These are phyloP conservation scores for Molorchus minor DNA, from an alignment of 2,888 invertebrate species.

Conservation along the genomic window DNA sequence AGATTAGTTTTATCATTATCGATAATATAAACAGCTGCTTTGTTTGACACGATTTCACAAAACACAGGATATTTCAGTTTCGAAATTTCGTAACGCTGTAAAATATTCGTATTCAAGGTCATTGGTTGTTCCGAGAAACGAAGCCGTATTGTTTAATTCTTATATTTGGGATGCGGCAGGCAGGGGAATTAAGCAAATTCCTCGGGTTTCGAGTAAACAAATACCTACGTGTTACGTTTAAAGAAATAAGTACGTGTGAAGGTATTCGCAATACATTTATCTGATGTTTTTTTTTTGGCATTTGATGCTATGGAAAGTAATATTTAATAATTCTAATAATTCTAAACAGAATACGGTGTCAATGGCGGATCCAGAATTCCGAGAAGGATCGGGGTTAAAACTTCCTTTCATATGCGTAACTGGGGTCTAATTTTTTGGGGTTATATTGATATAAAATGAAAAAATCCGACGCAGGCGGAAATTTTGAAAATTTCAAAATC, in stretches of 20 bases:
- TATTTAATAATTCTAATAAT: too few relatives aligned
- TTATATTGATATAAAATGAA: too few relatives aligned
- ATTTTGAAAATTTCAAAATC: too few relatives aligned
- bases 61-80: slow-evolving; percentile 47
- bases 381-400: too few relatives aligned
- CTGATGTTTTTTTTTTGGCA: too few relatives aligned
- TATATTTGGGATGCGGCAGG: slow-evolving; percentile 5
- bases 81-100: slow-evolving; percentile 38
- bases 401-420: too few relatives aligned
- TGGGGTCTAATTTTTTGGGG: too few relatives aligned
- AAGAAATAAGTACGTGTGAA: not conserved
- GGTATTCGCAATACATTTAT: not conserved
- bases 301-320: too few relatives aligned
- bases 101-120: slow-evolving; percentile 32
- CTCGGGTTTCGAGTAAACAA: slow-evolving; percentile 8
- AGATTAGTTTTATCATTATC: slow-evolving; percentile 55
- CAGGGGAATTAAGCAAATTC: slow-evolving; percentile 16
- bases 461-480: too few relatives aligned
- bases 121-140: slow-evolving; percentile 29
- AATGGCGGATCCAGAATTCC: too few relatives aligned
- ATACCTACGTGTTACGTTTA: not conserved
- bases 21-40: slow-evolving; percentile 55
- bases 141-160: slow-evolving; percentile 26
- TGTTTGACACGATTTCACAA: slow-evolving; percentile 54
- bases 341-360: too few relatives aligned